Conservation (phyloP, 2,797 vertebrate species). For the Eupleurogrammus muticus region DNA sequence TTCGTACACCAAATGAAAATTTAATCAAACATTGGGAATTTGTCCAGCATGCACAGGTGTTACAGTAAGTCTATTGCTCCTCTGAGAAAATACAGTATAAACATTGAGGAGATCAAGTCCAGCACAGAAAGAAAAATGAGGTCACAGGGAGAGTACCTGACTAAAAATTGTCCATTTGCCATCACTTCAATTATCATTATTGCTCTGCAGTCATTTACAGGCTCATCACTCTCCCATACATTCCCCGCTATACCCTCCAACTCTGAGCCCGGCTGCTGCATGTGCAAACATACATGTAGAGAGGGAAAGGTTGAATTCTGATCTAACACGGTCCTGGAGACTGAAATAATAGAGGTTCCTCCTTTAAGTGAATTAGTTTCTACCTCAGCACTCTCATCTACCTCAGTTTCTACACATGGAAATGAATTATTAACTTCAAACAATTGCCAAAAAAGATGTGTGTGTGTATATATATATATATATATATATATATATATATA, state of each 20-base stretch:
- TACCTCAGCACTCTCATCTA: no score
- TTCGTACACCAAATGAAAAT: background rate
- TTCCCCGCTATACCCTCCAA: conserved; percentile 58
- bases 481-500: no score
- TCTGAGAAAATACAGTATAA: conserved; percentile 20
- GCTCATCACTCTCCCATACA: conserved; percentile 56
- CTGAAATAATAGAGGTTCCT: conserved; percentile 8
- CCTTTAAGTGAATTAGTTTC: background rate
- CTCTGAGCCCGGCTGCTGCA: conserved; percentile 35
- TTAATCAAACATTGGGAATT: conserved; percentile 5
- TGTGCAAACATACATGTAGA: conserved; percentile 10
- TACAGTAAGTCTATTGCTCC: conserved; percentile 15
- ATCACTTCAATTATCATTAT: conserved; percentile 84
- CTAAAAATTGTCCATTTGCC: conserved; percentile 79
- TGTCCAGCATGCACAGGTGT: background rate
- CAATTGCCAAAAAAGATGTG: no score
- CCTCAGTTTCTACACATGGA: background rate
- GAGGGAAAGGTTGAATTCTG: conserved; percentile 10
- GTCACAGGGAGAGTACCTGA: conserved; percentile 49
- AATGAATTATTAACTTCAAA: background rate
- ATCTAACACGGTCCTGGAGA: background rate
- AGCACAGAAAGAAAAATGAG: conserved; percentile 42
- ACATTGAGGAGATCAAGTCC: conserved; percentile 22
- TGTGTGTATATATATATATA: no score
- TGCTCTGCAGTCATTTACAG: conserved; percentile 78